Base-by-base conservation (phyloP, 2,113 vertebrate species). In the Lophius piscatorius region DNA sequence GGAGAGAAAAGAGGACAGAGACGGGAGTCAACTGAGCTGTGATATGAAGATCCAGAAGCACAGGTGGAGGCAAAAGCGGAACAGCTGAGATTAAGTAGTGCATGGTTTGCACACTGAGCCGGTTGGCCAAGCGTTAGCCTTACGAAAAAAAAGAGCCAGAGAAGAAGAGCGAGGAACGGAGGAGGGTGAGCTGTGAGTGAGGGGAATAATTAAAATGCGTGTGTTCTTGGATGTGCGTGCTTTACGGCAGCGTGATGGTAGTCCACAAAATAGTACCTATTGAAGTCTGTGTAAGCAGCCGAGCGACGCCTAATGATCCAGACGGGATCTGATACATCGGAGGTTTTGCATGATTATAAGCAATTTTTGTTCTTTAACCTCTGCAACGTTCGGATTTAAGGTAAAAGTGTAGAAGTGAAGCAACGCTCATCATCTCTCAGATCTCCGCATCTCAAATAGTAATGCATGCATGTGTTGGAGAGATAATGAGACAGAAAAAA, bases 21-120 rank as follows among this genome's bases (percentile, higher is more conserved):
- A 61, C 1, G 16, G 42, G 61, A 80, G 63, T 73, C 64, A 70
- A 58, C 61, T 50, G 42, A 69, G 67, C 56, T 58, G 51, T 80
- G 76, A 84, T 86, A 83, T 77, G 79, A 70, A 26, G 76, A 62
- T n/a, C 40, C 67, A 75, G 65, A 63, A 64, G 65, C 65, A 80
- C 66, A 63, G 76, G 67, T 74, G 64, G 70, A 40, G 71, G 60
- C 82, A 82, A 64, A 78, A 72, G 62, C 59, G 21, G 55, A 63
- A 56, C 62, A 68, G 65, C 54, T 9, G 24, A 63, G 79, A 82
- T 70, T 74, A 80, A 78, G 31, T 40, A 75, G 71, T 21, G 12
- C 70, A 56, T 6, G 40, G 69, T 63, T 87, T 55, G 51, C 31
- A 46, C 71, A 58, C 31, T 26, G 26, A 29, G 66, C 36, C 63